Percentiles rank a stretch among this genome's conserved stretches.
Conservation (phyloP, 1,140 invertebrate species). For the Heliconius nattereri region DNA sequence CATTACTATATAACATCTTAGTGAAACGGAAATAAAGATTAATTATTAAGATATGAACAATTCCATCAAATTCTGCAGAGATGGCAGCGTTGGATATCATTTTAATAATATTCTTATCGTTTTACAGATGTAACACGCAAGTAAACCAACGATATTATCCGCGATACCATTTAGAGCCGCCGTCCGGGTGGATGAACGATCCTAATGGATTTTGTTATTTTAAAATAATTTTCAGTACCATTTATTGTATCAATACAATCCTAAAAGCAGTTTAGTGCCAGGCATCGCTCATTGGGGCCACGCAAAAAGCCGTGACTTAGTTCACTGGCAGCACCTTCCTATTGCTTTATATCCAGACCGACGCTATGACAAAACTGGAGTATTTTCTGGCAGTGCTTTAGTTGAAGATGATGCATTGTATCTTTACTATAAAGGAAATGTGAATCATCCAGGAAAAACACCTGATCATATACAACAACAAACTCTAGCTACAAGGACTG, state of each 20-base stretch:
- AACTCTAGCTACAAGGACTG: constrained; percentile 53
- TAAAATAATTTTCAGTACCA: constrained; percentile 64
- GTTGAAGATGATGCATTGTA: constrained; percentile 62
- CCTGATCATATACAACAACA: constrained; percentile 58
- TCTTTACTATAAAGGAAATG: constrained; percentile 70
- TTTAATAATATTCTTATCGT: constrained; percentile 21
- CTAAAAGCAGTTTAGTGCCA: constrained; percentile 48
- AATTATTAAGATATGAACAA: background rate
- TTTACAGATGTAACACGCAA: constrained; percentile 24
- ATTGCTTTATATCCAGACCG: constrained; percentile 68
- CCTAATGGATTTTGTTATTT: constrained; percentile 72
- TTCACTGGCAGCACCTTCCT: constrained; percentile 66
- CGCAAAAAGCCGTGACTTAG: constrained; percentile 62
- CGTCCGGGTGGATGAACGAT: constrained; percentile 74
- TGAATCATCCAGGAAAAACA: constrained; percentile 47
- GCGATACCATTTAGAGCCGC: constrained; percentile 61
- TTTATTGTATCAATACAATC: constrained; percentile 73
- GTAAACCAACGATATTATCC: constrained; percentile 52
- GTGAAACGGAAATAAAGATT: constrained; percentile 6
- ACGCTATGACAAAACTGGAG: constrained; percentile 61
- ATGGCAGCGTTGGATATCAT: background rate
- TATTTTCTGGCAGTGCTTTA: constrained; percentile 73
- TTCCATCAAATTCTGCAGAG: constrained; percentile 1
- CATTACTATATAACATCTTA: constrained; percentile 25
- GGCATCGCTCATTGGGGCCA: constrained; percentile 70